These are phyloP conservation scores for Otocyon megalotis DNA, from an alignment of 2,113 vertebrate genomes.

Conservation along the genomic window DNA sequence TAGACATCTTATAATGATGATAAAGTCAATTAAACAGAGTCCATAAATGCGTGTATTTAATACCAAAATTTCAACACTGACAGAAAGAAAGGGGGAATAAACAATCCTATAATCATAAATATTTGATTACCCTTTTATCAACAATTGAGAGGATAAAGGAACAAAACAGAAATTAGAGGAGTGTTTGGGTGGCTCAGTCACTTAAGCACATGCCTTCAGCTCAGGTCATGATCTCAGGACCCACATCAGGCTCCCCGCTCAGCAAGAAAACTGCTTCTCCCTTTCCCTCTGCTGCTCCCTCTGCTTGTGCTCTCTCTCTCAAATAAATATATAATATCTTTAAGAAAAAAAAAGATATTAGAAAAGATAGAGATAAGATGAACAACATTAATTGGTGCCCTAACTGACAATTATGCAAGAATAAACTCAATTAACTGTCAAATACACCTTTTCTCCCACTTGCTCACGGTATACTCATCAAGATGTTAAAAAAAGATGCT, in stretches of 20 bases:
- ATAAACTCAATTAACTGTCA: neutral
- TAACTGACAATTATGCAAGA: neutral
- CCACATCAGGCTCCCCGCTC: too few species aligned
- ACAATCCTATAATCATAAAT: neutral
- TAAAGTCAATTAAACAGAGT: neutral
- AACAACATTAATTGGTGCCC: neutral
- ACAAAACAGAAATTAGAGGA: neutral
- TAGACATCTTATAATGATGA: neutral
- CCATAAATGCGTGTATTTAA: neutral
- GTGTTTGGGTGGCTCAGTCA: too few species aligned
- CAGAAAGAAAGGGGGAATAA: neutral
- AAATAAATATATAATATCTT: too few species aligned
- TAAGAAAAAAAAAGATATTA: neutral
- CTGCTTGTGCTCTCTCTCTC: too few species aligned
- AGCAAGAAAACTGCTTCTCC: too few species aligned
- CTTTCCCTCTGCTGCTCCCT: too few species aligned
- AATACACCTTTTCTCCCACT: neutral
- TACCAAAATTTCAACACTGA: neutral
- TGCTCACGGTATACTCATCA: neutral
- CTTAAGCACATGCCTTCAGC: too few species aligned
- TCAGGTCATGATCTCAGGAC: too few species aligned
- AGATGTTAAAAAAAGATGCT: neutral
- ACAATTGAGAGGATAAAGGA: neutral
- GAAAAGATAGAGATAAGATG: neutral
- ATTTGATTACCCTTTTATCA: neutral